These are phyloP conservation scores for Trichogramma evanescens DNA, from an alignment of 2,888 invertebrate species.

Conservation along the genomic window DNA sequence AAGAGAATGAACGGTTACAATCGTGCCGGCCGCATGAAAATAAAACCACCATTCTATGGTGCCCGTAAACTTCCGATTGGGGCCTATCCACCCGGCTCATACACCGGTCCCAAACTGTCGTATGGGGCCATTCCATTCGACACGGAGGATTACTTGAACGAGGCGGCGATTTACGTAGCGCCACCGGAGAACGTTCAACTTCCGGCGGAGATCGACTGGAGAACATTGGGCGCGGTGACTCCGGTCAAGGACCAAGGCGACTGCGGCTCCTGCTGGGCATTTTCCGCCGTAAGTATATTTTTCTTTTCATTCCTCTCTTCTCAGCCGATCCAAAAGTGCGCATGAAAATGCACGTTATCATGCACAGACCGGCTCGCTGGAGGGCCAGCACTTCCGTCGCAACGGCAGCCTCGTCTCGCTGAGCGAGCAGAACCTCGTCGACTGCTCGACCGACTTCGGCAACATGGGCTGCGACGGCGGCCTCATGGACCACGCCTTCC, in stretches of 20 bases:
- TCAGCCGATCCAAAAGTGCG: no score
- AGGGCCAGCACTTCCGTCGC: conserved; percentile 82
- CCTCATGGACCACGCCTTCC: conserved; percentile 75
- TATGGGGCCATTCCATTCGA: neutral
- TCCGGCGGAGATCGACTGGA: conserved; percentile 77
- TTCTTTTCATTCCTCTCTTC: neutral
- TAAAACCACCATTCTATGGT: no score
- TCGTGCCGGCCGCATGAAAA: conserved; percentile 33
- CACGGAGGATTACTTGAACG: neutral
- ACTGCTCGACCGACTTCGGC: conserved; percentile 76
- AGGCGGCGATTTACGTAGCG: conserved; percentile 55
- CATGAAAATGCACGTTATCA: neutral
- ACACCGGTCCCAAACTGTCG: no score
- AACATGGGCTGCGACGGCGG: conserved; percentile 90
- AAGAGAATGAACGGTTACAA: conserved; percentile 63
- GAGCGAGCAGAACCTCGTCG: conserved; percentile 88
- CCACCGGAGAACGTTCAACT: conserved; percentile 61
- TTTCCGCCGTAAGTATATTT: conserved; percentile 49
- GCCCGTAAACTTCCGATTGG: no score
- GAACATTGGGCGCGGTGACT: conserved; percentile 76
- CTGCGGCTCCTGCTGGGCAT: conserved; percentile 65
- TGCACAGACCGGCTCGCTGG: conserved; percentile 83
- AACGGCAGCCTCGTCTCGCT: conserved; percentile 70
- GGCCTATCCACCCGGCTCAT: no score
- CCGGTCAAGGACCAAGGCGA: conserved; percentile 79